Evolutionary conservation across 2,113 vertebrate genomes (phyloP).

Genomic region (Podilymbus podiceps): DNA sequence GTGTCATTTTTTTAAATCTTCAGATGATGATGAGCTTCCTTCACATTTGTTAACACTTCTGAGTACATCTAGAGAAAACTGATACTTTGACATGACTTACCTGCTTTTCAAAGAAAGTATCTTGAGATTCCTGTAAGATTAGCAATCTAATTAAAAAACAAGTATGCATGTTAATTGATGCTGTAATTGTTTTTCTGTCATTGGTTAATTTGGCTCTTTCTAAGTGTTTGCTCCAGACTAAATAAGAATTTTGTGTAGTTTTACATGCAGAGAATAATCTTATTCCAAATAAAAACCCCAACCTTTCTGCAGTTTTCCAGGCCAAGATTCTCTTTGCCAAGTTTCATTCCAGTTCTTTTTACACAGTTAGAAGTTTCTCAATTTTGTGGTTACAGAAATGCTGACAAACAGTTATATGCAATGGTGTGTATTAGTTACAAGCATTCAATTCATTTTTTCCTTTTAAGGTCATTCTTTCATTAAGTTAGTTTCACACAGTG

Average conservation of each 20-base stretch:
- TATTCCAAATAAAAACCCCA: neutral
- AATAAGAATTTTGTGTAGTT: neutral
- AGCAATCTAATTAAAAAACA: neutral
- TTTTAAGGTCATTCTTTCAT: constrained; percentile 56
- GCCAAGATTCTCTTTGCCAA: neutral
- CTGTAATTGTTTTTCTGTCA: neutral
- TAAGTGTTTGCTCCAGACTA: neutral
- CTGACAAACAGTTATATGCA: constrained; percentile 11
- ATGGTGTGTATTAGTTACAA: neutral
- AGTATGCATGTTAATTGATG: neutral
- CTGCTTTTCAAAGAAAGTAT: neutral
- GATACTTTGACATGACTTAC: neutral
- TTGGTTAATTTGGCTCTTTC: neutral
- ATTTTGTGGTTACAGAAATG: constrained; percentile 27
- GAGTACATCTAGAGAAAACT: neutral
- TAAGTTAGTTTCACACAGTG: neutral
- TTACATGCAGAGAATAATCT: neutral
- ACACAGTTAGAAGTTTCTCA: neutral
- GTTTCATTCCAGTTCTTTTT: constrained; percentile 16
- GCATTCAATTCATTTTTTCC: constrained; percentile 42
- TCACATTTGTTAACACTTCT: neutral
- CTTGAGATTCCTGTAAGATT: neutral
- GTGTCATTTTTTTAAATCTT: neutral
- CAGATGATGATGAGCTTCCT: neutral
- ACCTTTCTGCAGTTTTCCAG: neutral